These are phyloP conservation scores for Agrotis exclamationis DNA, from an alignment of 2,888 invertebrate genomes.

Conservation along the genomic window DNA sequence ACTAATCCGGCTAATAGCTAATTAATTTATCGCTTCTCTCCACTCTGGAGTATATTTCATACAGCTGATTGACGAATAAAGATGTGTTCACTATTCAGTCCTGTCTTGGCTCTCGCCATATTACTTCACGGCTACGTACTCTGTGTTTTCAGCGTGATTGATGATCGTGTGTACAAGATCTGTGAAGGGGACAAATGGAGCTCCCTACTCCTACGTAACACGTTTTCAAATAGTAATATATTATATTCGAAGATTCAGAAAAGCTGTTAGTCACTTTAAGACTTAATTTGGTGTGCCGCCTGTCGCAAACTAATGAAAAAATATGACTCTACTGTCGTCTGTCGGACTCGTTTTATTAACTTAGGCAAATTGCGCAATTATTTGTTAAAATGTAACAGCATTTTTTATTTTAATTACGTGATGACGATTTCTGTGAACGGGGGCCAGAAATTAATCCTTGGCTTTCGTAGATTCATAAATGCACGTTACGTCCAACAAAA, in stretches of 20 bases:
- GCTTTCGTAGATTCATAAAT: conserved; percentile 45
- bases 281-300: conserved; percentile 61
- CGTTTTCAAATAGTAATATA: conserved; percentile 15
- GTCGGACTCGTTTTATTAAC: conserved; percentile 67
- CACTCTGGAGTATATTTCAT: conserved; percentile 46
- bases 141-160: conserved; percentile 43
- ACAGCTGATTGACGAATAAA: conserved; percentile 52
- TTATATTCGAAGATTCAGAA: conserved; percentile 23
- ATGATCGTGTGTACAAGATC: conserved; percentile 45
- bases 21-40: conserved; percentile 67
- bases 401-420: conserved; percentile 15
- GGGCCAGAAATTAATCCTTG: conserved; percentile 51
- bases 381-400: conserved; percentile 51
- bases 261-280: conserved; percentile 56
- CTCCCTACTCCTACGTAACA: conserved; percentile 9
- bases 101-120: conserved; percentile 26
- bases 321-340: conserved; percentile 66
- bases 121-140: conserved; percentile 30
- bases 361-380: conserved; percentile 67
- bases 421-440: conserved; percentile 8
- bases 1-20: conserved; percentile 66
- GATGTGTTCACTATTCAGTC: conserved; percentile 41
- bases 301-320: conserved; percentile 72
- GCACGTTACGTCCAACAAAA: conserved; percentile 62
- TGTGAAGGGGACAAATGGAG: conserved; percentile 38